Conservation (phyloP, 1,140 invertebrate species). For the Lepidurus apus region DNA sequence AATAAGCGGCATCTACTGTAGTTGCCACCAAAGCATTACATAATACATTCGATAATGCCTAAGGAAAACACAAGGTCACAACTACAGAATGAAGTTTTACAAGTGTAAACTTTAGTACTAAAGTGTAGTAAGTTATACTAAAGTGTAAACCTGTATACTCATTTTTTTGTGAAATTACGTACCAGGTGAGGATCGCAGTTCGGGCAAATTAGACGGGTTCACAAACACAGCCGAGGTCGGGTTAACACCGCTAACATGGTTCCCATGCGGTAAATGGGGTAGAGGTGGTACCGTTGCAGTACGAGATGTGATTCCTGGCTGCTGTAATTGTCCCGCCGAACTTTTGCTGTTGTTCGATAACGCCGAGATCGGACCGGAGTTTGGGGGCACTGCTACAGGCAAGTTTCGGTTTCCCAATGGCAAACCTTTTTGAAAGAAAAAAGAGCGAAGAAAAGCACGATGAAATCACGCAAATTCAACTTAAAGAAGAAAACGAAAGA, state of each 20-base stretch:
- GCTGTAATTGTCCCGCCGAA: background rate
- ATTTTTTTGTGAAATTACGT: background rate
- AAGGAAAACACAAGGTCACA: too few species aligned
- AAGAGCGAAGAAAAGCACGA: background rate
- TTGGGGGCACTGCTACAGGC: background rate
- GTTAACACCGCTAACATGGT: background rate
- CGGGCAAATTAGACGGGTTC: background rate
- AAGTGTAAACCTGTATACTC: background rate
- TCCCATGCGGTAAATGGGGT: conserved; percentile 2
- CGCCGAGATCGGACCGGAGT: background rate
- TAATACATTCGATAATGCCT: too few species aligned
- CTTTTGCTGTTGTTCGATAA: conserved; percentile 14
- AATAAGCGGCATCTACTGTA: too few species aligned
- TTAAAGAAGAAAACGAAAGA: background rate
- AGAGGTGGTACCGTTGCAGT: background rate
- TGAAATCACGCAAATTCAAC: background rate
- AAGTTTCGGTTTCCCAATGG: background rate
- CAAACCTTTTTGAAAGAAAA: background rate
- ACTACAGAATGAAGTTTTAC: too few species aligned
- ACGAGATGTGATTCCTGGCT: background rate
- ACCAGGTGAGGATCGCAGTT: conserved; percentile 7
- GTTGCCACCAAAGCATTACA: too few species aligned
- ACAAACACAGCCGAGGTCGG: background rate
- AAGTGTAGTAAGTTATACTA: too few species aligned
- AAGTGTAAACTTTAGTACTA: too few species aligned